Base-by-base conservation (phyloP, 2,113 vertebrate species). In the Leucopsar rothschildi region DNA sequence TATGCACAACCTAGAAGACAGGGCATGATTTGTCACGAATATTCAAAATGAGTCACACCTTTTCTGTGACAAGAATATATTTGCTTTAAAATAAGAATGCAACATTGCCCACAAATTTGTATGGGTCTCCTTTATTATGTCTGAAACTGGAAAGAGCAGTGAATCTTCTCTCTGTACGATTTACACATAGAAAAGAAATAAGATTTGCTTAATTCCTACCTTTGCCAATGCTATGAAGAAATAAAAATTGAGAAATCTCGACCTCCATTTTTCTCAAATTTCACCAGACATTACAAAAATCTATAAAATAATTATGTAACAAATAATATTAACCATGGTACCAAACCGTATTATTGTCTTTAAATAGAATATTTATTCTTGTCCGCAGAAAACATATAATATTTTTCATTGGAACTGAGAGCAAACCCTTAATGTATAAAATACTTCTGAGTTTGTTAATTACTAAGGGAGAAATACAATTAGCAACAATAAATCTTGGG, bases 371-470 rank as follows among this genome's bases (percentile, higher is more conserved):
- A 60, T 81, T 89, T 85, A 42, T 80, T 76, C 33, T 65, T 57
- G 33, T 84, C 9, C 56, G 23, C 24, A 90, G 78, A 79, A 91
- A 95, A 86, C 11, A 11, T 55, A 37, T 11, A 39, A 9, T 63
- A n/a, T 69, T 65, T 70, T 75, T 37, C 23, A 27, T 19, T 91
- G 57, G n/a, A 82, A 85, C 25, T 80, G 66, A 88, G 76, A 44
- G n/a, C 55, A 92, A 94, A 86, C 37, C 88, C 33, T 60, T 88
- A 88, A 83, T 19, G 5, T 47, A 81, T 40, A 90, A 94, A 93
- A 87, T 90, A 93, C 50, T 88, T 91, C 53, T 56, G 70, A 92
- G 65, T 93, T 93, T 91, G 37, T 71, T 92, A 90, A 73, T 95
- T 95, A 60, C 6, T 12, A 57, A 91, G 56, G 39, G 21, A 95